Evolutionary conservation across 2,888 invertebrate genomes (phyloP).

Genomic region (Drosophila suboccidentalis): DNA sequence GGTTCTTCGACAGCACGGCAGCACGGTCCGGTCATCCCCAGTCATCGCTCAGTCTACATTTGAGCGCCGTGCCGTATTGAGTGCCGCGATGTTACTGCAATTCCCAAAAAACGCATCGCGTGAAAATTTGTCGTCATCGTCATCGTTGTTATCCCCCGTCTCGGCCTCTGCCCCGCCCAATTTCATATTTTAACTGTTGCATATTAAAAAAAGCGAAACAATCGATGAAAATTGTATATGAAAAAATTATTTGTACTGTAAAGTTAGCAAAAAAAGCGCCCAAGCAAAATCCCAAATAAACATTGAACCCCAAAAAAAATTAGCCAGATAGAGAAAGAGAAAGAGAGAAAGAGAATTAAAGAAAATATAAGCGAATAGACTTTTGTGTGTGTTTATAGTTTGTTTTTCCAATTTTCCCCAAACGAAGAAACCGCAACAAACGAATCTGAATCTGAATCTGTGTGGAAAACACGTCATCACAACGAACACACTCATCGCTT

Average conservation of each 20-base stretch:
- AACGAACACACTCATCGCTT: constrained; percentile 27
- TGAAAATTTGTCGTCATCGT: constrained; percentile 34
- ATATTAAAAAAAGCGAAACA: constrained; percentile 9
- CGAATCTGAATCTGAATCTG: constrained; percentile 5
- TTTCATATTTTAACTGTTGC: not conserved
- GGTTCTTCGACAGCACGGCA: constrained; percentile 34
- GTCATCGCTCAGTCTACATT: constrained; percentile 66
- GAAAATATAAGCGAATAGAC: constrained; percentile 5
- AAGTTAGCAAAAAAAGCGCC: constrained; percentile 23
- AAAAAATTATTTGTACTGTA: constrained; percentile 22
- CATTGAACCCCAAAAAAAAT: constrained; percentile 11
- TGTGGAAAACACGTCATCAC: constrained; percentile 69
- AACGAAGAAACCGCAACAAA: constrained; percentile 19
- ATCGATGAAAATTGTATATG: constrained; percentile 9
- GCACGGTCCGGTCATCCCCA: constrained; percentile 27
- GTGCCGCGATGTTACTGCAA: constrained; percentile 64
- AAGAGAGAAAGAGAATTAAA: not conserved
- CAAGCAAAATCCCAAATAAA: constrained; percentile 29
- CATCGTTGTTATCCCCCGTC: not conserved
- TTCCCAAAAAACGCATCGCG: constrained; percentile 44
- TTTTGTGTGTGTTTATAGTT: constrained; percentile 28
- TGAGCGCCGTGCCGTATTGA: constrained; percentile 70
- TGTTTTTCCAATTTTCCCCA: constrained; percentile 28
- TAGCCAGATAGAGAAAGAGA: not conserved
- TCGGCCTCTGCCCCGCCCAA: not conserved